Conservation (phyloP, 2,113 vertebrate genomes). For the Pterocles burchelli region DNA sequence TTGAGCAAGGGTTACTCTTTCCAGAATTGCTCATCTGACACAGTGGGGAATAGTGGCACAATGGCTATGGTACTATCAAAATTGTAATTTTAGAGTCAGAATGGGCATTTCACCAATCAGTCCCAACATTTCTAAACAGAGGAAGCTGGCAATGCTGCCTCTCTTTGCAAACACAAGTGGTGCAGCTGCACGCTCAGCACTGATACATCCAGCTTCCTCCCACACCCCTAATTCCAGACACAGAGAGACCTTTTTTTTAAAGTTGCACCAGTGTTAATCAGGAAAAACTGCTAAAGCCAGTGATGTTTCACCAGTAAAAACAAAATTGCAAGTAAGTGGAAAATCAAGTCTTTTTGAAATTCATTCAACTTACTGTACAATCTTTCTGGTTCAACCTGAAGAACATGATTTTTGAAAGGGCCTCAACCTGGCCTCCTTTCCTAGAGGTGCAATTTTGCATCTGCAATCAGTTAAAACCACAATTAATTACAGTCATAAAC, state of each 20-base stretch:
- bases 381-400: conserved; percentile 56
- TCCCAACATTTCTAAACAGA: not conserved
- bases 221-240: conserved; percentile 43
- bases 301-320: conserved; percentile 17
- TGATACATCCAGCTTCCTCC: conserved; percentile 21
- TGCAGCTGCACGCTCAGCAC: not conserved
- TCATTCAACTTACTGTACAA: conserved; percentile 12
- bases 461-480: conserved; percentile 52
- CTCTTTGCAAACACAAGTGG: conserved; percentile 6
- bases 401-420: conserved; percentile 50
- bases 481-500: conserved; percentile 45
- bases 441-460: conserved; percentile 57
- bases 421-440: conserved; percentile 40
- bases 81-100: not conserved
- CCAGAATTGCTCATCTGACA: conserved; percentile 26
- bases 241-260: not conserved
- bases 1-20: conserved; percentile 8
- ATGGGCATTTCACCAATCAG: not conserved
- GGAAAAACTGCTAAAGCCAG: conserved; percentile 11
- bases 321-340: conserved; percentile 32
- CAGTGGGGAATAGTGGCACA: not conserved
- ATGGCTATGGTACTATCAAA: not conserved
- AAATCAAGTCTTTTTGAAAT: conserved; percentile 41
- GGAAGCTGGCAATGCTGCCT: not conserved
- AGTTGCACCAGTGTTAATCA: not conserved